Evolutionary conservation across 2,888 invertebrate species (phyloP), one percentile per base, ranked within the genome.

Genomic region (Andrena hattorfiana): DNA sequence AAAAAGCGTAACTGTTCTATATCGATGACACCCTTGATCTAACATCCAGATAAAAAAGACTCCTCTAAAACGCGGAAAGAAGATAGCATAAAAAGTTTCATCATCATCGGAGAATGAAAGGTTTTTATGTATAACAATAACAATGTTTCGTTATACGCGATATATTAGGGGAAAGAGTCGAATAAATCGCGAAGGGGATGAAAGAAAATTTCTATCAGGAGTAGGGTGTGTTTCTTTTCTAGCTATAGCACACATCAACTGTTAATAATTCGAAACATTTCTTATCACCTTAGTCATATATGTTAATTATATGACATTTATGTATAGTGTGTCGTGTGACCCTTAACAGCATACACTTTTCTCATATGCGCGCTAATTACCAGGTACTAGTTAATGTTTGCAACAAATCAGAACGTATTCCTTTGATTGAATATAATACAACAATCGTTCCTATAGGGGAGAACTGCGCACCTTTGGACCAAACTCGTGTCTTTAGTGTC

Each of bases 311-410:
- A 79, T 78, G 79, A 69, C 63, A 49, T 42, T 42, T 72, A 77
- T 71, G 63, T 63, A 70, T 77, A 70, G 16, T 60, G 59, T 64
- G 66, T 71, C 64, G 10, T 66, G 10, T 60, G 51, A 78, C 23
- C 23, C 30, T 78, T 70, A 80, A 78, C 32, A 66, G 59, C 66
- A 60, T 78, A 77, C 49, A 62, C 32, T 30, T 62, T 48, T 56
- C 26, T 59, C 48, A 70, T 70, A 78, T 78, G 79, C 64, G 28
- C 66, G 49, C 60, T 80, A 78, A 71, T 80, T 67, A 79, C 80
- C 80, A 80, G 80, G 80, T 80, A 80, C 80, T 79, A 77, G 69
- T 79, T 77, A 77, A 79, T 70, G 63, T 79, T 77, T 77, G 78
- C 59, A 70, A 77, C 56, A 70, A 23, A 64, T 59, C 13, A 69